These are phyloP conservation scores for Gambusia yucatana DNA, from an alignment of 2,797 vertebrate genomes.

Conservation along the genomic window DNA sequence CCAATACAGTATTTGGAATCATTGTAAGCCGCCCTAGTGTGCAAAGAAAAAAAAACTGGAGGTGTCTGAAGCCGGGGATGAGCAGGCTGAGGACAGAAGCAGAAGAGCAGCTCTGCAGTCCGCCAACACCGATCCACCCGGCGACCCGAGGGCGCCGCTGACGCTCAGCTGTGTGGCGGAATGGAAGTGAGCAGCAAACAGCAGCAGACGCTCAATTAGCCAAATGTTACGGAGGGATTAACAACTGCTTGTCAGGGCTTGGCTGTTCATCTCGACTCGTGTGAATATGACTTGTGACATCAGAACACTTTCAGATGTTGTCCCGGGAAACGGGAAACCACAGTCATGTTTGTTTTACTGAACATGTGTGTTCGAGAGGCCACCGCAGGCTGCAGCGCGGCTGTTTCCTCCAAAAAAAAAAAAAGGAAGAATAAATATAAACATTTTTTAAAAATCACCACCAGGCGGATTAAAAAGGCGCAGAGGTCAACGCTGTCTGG, in stretches of 20 bases:
- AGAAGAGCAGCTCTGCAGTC: slow-evolving; percentile 21
- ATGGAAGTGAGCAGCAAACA: slow-evolving; percentile 72
- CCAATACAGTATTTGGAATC: no score
- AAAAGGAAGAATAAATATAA: no score
- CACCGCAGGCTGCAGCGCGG: slow-evolving; percentile 18
- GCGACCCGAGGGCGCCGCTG: slow-evolving; percentile 47
- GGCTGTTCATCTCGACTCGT: slow-evolving; percentile 40
- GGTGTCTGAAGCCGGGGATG: no score
- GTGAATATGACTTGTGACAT: slow-evolving; percentile 50
- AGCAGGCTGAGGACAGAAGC: slow-evolving; percentile 1
- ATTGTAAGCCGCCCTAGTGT: no score
- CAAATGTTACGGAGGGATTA: slow-evolving; percentile 66
- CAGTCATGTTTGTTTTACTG: slow-evolving; percentile 48
- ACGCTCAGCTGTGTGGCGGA: slow-evolving; percentile 47
- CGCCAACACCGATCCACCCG: slow-evolving; percentile 63
- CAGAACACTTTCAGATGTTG: slow-evolving; percentile 72
- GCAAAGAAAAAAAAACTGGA: no score
- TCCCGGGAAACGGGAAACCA: slow-evolving; percentile 42
- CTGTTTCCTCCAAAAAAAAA: slow-evolving; percentile 17
- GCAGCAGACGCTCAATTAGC: slow-evolving; percentile 78
- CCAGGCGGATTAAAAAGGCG: slow-evolving; percentile 46
- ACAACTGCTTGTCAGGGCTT: slow-evolving; percentile 53
- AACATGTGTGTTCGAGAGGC: slow-evolving; percentile 38
- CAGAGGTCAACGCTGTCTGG: slow-evolving; percentile 71
- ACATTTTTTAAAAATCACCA: no score